These are phyloP conservation scores for Helleia helle DNA, from an alignment of 2,888 invertebrate genomes.

Conservation along the genomic window DNA sequence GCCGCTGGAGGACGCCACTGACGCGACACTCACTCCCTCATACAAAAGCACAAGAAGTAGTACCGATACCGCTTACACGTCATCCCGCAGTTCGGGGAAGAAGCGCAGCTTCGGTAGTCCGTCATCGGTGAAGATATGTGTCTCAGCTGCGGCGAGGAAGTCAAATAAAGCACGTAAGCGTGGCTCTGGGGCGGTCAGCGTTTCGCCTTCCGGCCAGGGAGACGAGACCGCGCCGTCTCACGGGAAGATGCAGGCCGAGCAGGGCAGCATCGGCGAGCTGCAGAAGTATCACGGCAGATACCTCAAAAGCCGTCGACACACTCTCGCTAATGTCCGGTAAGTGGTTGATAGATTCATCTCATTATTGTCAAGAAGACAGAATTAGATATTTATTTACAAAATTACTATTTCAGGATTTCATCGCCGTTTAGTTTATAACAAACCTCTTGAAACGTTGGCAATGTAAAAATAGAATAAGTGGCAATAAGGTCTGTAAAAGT, in stretches of 20 bases:
- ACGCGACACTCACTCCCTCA: constrained; percentile 62
- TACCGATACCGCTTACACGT: constrained; percentile 64
- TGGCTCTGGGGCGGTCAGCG: constrained; percentile 50
- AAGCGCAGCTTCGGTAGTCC: constrained; percentile 68
- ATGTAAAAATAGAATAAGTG: too few relatives aligned
- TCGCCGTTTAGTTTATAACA: too few relatives aligned
- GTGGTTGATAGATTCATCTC: too few relatives aligned
- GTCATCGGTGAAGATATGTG: constrained; percentile 74
- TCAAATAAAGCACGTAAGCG: constrained; percentile 68
- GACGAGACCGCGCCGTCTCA: constrained; percentile 49
- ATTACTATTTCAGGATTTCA: too few relatives aligned
- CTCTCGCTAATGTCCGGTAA: constrained; percentile 94
- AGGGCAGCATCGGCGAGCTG: constrained; percentile 91
- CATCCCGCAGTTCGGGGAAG: constrained; percentile 66
- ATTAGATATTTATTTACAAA: too few relatives aligned
- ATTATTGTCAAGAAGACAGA: too few relatives aligned
- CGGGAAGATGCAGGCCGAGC: constrained; percentile 92
- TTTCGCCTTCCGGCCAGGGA: constrained; percentile 38
- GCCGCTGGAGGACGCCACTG: constrained; percentile 67
- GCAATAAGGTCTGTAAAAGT: too few relatives aligned
- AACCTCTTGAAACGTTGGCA: too few relatives aligned
- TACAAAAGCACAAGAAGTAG: constrained; percentile 69
- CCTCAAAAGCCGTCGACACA: constrained; percentile 89
- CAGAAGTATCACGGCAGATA: constrained; percentile 91
- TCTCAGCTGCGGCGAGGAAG: constrained; percentile 71